phyloP scores from a whole-genome alignment of 2,888 invertebrate species.

The Hirtodrosophila alboralis region DNA sequence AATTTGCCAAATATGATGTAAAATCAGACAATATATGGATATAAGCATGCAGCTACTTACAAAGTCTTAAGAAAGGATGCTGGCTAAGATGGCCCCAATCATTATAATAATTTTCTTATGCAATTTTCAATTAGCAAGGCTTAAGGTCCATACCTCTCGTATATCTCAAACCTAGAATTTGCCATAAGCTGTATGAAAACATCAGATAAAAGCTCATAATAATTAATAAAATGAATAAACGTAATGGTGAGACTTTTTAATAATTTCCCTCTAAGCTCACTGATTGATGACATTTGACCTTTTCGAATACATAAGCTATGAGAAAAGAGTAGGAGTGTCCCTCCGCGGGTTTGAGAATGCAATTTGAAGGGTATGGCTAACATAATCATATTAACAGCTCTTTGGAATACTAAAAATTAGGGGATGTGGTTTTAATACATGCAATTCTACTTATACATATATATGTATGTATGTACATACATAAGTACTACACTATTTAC shows the following conservation, averaged over 20 bases:
- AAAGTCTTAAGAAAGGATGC: conserved; percentile 11
- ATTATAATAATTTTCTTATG: conserved; percentile 37
- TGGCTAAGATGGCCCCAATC: background rate
- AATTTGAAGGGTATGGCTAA: conserved; percentile 4
- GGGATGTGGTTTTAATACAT: conserved; percentile 19
- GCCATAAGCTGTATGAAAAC: conserved; percentile 54
- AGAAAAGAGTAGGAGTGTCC: background rate
- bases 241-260: conserved; percentile 51
- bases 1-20: conserved; percentile 50
- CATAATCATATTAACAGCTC: conserved; percentile 36
- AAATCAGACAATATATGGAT: conserved; percentile 33
- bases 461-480: background rate
- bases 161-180: conserved; percentile 22
- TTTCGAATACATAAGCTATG: conserved; percentile 16
- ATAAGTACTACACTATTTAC: conserved; percentile 1
- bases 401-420: conserved; percentile 34
- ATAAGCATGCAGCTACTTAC: conserved; percentile 20
- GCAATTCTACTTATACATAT: background rate
- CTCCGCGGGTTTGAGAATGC: background rate
- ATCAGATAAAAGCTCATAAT: conserved; percentile 69
- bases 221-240: conserved; percentile 73
- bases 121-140: conserved; percentile 62
- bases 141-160: conserved; percentile 34
- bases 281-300: conserved; percentile 55
- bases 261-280: conserved; percentile 45